Conservation (phyloP, 2,113 vertebrate species). For the Suricata suricatta region DNA sequence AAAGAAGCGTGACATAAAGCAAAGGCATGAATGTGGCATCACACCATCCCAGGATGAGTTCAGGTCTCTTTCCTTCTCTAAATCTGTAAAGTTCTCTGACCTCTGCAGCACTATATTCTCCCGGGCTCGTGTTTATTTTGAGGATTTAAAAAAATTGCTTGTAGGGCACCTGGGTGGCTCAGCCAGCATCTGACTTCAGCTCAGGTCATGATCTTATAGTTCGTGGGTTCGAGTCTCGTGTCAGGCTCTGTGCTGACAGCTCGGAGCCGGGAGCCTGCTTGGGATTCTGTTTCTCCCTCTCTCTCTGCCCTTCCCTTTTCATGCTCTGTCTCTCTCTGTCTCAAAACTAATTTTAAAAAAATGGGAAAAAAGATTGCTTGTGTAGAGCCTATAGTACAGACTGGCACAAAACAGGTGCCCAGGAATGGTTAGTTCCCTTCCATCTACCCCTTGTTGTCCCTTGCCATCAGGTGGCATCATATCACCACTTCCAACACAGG, state of each 20-base stretch:
- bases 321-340: too few species aligned
- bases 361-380: background rate
- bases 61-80: background rate
- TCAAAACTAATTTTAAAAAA: too few species aligned
- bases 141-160: background rate
- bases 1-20: background rate
- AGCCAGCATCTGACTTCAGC: too few species aligned
- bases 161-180: too few species aligned
- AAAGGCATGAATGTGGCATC: background rate
- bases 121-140: background rate
- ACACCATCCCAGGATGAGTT: background rate
- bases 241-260: too few species aligned
- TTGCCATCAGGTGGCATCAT: background rate
- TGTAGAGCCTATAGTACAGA: background rate
- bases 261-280: too few species aligned
- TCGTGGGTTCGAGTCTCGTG: too few species aligned
- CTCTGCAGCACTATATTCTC: background rate
- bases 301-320: too few species aligned
- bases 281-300: too few species aligned
- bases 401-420: background rate
- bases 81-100: background rate
- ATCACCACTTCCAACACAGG: background rate
- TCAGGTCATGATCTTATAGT: too few species aligned
- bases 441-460: background rate
- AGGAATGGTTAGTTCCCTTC: background rate